phyloP scores from a whole-genome alignment of 2,113 vertebrate species.

The Cacatua alba region DNA sequence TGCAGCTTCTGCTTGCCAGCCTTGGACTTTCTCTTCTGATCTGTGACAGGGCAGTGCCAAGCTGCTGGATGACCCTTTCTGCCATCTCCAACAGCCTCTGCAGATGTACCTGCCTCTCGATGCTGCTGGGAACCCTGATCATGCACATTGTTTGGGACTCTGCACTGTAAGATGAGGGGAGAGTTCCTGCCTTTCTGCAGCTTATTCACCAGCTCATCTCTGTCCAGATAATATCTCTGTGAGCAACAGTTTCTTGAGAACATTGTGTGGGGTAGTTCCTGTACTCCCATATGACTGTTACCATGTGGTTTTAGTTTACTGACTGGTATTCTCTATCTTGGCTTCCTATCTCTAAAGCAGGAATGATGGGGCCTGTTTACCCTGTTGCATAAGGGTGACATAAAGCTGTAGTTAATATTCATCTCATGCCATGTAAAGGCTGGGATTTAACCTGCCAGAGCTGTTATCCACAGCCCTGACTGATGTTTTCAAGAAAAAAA shows the following conservation, averaged over 20 bases:
- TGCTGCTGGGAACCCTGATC: background rate
- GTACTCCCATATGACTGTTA: background rate
- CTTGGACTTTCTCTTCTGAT: background rate
- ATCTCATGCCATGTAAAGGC: constrained; percentile 26
- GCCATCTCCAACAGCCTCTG: background rate
- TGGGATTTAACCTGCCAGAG: constrained; percentile 36
- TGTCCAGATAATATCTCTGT: background rate
- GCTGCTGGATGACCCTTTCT: background rate
- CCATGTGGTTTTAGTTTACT: constrained; percentile 37
- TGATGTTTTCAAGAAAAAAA: background rate
- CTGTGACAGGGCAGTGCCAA: background rate
- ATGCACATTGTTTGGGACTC: background rate
- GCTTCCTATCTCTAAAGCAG: background rate
- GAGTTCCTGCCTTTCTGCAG: background rate
- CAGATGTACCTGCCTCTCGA: background rate
- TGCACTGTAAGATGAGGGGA: background rate
- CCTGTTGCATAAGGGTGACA: constrained; percentile 35
- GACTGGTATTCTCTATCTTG: background rate
- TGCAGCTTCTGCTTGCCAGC: background rate
- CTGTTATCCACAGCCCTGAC: background rate
- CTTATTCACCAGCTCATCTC: background rate
- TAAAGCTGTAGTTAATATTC: constrained; percentile 42
- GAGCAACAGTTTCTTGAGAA: background rate
- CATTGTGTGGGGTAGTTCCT: background rate
- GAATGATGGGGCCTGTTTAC: background rate